phyloP scores from a whole-genome alignment of 2,888 invertebrate genomes.

The Volucella bombylans region DNA sequence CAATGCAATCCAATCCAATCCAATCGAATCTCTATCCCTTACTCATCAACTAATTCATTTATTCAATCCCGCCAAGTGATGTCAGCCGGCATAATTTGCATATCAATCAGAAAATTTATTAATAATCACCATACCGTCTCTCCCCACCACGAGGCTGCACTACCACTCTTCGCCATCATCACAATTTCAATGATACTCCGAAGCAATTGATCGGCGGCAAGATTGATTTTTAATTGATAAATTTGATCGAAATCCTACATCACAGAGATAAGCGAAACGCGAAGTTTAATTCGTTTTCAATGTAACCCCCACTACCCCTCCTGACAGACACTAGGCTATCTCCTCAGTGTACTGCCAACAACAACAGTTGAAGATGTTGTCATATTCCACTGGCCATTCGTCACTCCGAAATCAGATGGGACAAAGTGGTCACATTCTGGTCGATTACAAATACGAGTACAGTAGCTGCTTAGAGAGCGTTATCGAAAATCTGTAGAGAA shows the following conservation, averaged over 20 bases:
- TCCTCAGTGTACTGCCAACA: too few species aligned
- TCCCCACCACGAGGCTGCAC: too few species aligned
- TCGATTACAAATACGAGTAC: conserved; percentile 24
- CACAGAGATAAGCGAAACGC: conserved; percentile 67
- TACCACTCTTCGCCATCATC: too few species aligned
- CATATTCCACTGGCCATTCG: conserved; percentile 65
- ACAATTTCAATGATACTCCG: neutral
- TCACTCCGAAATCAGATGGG: conserved; percentile 57
- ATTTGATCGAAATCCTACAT: conserved; percentile 71
- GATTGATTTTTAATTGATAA: conserved; percentile 73
- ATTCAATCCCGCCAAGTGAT: conserved; percentile 43
- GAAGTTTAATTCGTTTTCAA: conserved; percentile 65
- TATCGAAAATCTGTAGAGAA: neutral
- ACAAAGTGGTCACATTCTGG: conserved; percentile 51
- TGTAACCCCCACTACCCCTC: conserved; percentile 21
- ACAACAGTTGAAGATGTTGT: conserved; percentile 30
- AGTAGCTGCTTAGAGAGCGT: conserved; percentile 29
- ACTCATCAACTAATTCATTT: conserved; percentile 44
- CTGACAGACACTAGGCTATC: neutral
- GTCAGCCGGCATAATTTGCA: conserved; percentile 70
- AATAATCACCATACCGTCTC: conserved; percentile 3
- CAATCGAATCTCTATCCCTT: neutral
- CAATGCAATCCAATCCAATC: neutral
- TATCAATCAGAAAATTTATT: conserved; percentile 68
- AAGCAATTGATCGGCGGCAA: conserved; percentile 65